These are phyloP conservation scores for Oncorhynchus keta DNA, from an alignment of 2,113 vertebrate genomes.

Conservation along the genomic window DNA sequence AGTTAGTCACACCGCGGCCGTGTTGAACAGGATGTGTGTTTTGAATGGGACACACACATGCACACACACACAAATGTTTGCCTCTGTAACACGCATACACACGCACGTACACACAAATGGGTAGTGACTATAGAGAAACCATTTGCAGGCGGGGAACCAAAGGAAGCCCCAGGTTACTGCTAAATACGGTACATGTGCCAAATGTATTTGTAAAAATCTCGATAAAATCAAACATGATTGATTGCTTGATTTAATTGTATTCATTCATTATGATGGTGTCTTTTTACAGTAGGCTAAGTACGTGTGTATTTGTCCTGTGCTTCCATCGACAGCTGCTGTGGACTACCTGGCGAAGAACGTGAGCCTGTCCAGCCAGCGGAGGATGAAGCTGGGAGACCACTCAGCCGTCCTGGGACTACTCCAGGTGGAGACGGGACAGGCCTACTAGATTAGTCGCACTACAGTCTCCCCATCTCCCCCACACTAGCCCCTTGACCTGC, in stretches of 20 bases:
- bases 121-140: neutral
- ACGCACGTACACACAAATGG: constrained; percentile 3
- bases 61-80: constrained; percentile 11
- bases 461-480: constrained; percentile 9
- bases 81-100: neutral
- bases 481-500: constrained; percentile 19
- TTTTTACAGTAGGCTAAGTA: neutral
- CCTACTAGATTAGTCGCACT: constrained; percentile 76
- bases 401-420: constrained; percentile 93
- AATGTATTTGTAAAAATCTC: neutral
- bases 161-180: neutral
- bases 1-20: constrained; percentile 76
- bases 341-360: constrained; percentile 98
- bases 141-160: neutral
- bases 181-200: neutral
- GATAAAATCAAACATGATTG: neutral
- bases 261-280: neutral
- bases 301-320: constrained; percentile 14
- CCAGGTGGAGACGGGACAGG: constrained; percentile 95
- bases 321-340: constrained; percentile 80
- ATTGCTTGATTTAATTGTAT: neutral
- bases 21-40: constrained; percentile 16
- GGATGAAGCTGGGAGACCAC: constrained; percentile 95
- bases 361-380: constrained; percentile 90
- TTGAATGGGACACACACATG: neutral